Evolutionary conservation across 2,888 invertebrate genomes (phyloP).

Genomic region (Panopea generosa): DNA sequence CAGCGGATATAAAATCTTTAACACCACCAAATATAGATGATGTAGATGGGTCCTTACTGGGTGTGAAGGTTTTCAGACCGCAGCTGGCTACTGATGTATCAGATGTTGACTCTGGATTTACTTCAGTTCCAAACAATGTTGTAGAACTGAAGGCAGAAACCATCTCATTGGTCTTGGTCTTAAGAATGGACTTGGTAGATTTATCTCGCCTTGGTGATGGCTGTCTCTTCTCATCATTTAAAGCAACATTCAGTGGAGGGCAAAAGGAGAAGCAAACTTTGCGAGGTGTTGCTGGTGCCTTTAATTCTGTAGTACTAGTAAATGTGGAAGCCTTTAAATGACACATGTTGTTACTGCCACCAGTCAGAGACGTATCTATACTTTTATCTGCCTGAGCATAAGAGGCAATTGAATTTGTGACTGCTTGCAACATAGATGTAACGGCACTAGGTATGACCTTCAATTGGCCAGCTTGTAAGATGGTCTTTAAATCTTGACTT

Average conservation of each 20-base stretch:
- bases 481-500: too few species aligned
- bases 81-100: not conserved
- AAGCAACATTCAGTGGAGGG: constrained; percentile 8
- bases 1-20: not conserved
- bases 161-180: constrained; percentile 46
- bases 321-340: too few species aligned
- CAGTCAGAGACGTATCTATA: too few species aligned
- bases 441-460: too few species aligned
- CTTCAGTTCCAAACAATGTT: constrained; percentile 9
- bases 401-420: too few species aligned
- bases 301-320: too few species aligned
- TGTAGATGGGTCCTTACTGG: not conserved
- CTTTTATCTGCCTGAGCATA: too few species aligned
- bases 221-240: not conserved
- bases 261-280: constrained; percentile 23
- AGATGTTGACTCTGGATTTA: constrained; percentile 8
- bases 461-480: too few species aligned
- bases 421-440: too few species aligned
- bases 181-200: constrained; percentile 21
- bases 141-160: constrained; percentile 37
- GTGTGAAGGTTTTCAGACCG: not conserved
- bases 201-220: not conserved
- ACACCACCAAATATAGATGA: constrained; percentile 9
- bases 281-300: not conserved
- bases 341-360: too few species aligned